Percentiles rank a stretch among this genome's conserved stretches.
phyloP scores from a whole-genome alignment of 2,888 invertebrate species.

The Hoplodrina blanda region DNA sequence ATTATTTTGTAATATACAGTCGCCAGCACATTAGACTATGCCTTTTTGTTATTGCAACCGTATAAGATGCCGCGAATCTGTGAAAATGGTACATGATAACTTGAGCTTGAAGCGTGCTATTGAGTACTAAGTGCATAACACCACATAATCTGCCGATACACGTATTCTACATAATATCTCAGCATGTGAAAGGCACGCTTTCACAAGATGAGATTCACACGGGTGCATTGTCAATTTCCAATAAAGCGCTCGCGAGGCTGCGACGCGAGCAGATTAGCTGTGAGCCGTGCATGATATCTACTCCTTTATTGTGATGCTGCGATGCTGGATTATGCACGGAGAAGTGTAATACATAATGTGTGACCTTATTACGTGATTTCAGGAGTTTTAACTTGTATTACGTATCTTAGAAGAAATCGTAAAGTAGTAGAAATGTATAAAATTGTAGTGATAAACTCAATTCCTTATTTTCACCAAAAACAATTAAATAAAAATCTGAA shows the following conservation, averaged over 20 bases:
- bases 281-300: conserved; percentile 12
- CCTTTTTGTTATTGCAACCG: too few relatives aligned
- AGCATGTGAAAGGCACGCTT: conserved; percentile 25
- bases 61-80: neutral
- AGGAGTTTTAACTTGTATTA: neutral
- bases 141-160: conserved; percentile 17
- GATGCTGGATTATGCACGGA: conserved; percentile 2
- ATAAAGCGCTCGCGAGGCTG: conserved; percentile 45
- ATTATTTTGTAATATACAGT: too few relatives aligned
- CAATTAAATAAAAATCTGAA: too few relatives aligned
- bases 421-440: too few relatives aligned
- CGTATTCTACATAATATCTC: conserved; percentile 5
- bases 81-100: neutral
- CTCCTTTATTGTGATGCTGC: conserved; percentile 15
- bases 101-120: neutral
- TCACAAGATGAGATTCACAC: conserved; percentile 21
- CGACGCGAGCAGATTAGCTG: conserved; percentile 44
- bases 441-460: too few relatives aligned
- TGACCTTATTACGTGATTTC: too few relatives aligned
- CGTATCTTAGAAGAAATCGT: neutral
- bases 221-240: conserved; percentile 57
- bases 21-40: too few relatives aligned
- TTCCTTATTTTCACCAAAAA: too few relatives aligned
- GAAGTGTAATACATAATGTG: conserved; percentile 8
- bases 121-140: neutral